phyloP scores from a whole-genome alignment of 2,888 invertebrate species.

The Exephanes ischioxanthus region DNA sequence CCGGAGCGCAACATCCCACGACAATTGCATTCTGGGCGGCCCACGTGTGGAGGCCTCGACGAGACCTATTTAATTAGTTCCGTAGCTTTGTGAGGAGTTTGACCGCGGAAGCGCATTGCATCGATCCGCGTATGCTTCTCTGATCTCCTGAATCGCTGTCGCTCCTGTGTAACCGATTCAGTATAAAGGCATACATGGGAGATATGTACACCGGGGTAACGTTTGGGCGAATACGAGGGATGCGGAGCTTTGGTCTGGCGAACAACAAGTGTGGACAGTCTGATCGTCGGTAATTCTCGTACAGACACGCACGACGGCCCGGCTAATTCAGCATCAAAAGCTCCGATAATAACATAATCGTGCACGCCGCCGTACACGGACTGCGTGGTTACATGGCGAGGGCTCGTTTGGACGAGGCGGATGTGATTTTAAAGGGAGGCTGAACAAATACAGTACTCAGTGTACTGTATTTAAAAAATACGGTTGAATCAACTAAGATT shows the following conservation, averaged over 20 bases:
- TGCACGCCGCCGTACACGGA: too few species aligned
- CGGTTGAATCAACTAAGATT: too few species aligned
- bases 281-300: neutral
- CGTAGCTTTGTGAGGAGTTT: conserved; percentile 40
- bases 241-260: neutral
- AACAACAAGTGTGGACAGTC: neutral
- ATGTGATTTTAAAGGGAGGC: too few species aligned
- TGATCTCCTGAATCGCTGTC: conserved; percentile 26
- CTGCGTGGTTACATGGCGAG: too few species aligned
- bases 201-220: neutral
- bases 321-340: neutral
- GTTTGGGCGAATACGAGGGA: neutral
- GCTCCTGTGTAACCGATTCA: conserved; percentile 11
- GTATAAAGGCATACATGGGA: neutral
- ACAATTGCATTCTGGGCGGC: neutral
- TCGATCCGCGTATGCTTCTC: neutral
- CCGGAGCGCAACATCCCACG: neutral
- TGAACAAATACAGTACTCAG: neutral
- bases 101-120: neutral
- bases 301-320: neutral
- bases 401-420: too few species aligned
- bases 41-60: conserved; percentile 1
- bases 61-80: conserved; percentile 46
- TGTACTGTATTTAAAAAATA: too few species aligned
- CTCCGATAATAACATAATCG: neutral